phyloP scores from a whole-genome alignment of 1,140 invertebrate species.

The Diachasmimorpha longicaudata region DNA sequence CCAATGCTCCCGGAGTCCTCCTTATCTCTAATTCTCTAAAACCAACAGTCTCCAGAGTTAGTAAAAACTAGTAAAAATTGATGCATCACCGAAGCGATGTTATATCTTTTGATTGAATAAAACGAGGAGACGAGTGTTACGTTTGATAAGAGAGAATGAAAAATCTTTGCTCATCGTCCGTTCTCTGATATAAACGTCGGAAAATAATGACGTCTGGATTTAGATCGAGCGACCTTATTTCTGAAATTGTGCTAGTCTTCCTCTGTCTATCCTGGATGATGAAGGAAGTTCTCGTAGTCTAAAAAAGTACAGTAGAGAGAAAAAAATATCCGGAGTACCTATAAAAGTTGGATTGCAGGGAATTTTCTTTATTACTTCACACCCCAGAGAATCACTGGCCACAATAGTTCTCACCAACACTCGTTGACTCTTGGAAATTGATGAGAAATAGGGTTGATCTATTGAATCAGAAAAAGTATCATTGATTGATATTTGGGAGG shows the following conservation, averaged over 20 bases:
- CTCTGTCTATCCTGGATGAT: background rate
- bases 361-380: background rate
- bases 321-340: background rate
- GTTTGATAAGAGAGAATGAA: background rate
- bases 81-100: background rate
- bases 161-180: background rate
- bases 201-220: conserved; percentile 4
- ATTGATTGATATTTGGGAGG: conserved; percentile 20
- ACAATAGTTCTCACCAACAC: background rate
- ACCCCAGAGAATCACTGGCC: background rate
- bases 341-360: background rate
- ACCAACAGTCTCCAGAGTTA: conserved; percentile 4
- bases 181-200: background rate
- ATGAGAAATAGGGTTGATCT: background rate
- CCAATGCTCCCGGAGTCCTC: background rate
- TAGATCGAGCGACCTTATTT: background rate
- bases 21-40: background rate
- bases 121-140: background rate
- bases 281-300: background rate
- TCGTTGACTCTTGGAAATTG: background rate
- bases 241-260: background rate
- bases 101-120: background rate
- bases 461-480: background rate
- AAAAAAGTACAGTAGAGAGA: background rate
- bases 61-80: background rate